phyloP scores from a whole-genome alignment of 2,797 vertebrate genomes.

The Dryobates pubescens region DNA sequence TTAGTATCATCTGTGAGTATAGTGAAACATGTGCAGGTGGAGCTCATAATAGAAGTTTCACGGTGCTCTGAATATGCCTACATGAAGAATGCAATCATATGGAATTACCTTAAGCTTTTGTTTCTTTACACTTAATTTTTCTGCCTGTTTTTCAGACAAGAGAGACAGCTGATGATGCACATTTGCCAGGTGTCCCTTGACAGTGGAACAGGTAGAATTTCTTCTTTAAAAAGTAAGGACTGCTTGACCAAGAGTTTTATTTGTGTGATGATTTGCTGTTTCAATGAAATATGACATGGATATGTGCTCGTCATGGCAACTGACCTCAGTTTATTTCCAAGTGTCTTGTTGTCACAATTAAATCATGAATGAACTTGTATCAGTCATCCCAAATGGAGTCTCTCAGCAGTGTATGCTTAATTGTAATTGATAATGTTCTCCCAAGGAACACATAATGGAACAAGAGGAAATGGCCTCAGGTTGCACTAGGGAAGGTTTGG shows the following conservation, averaged over 20 bases:
- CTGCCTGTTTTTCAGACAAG: background rate
- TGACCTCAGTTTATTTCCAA: background rate
- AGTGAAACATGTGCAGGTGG: background rate
- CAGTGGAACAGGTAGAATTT: background rate
- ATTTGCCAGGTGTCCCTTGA: background rate
- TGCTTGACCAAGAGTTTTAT: background rate
- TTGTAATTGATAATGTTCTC: background rate
- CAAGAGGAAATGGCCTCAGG: too few species aligned
- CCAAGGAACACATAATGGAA: too few species aligned
- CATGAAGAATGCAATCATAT: background rate
- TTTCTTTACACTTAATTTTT: constrained; percentile 11
- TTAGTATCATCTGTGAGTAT: background rate
- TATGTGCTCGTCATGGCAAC: background rate
- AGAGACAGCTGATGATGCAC: background rate
- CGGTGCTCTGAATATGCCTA: background rate
- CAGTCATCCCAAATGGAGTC: background rate
- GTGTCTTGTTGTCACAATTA: background rate
- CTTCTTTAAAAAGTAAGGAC: background rate
- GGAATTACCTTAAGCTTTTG: background rate
- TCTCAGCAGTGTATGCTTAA: background rate
- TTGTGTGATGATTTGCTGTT: background rate
- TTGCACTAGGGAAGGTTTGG: too few species aligned
- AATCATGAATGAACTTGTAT: background rate
- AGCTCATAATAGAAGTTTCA: background rate
- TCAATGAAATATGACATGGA: background rate